phyloP scores from a whole-genome alignment of 2,113 vertebrate genomes.

The Cromileptes altivelis region DNA sequence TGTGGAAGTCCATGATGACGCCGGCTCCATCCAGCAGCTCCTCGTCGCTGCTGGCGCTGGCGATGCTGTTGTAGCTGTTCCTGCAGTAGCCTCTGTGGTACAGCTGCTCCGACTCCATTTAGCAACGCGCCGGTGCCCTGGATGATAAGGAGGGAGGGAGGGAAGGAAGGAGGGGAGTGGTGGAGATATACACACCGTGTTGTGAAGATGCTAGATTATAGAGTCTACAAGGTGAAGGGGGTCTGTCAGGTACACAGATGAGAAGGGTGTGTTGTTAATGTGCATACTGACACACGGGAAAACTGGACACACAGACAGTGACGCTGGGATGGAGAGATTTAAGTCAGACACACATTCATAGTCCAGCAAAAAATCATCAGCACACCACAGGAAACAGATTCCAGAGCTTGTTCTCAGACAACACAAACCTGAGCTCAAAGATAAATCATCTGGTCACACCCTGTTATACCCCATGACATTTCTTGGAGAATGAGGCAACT shows the following conservation, averaged over 20 bases:
- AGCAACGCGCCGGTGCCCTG: conserved; percentile 89
- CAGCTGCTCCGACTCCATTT: conserved; percentile 99
- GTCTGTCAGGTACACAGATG: conserved; percentile 1
- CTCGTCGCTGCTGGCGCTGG: conserved; percentile 98
- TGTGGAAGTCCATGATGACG: conserved; percentile 98
- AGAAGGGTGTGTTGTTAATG: not conserved
- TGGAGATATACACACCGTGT: conserved; percentile 46
- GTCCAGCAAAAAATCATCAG: not conserved
- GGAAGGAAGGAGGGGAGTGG: conserved; percentile 3
- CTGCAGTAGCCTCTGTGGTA: conserved; percentile 96
- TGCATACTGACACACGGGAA: not conserved
- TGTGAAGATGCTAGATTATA: conserved; percentile 44
- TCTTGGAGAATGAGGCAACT: too few relatives aligned
- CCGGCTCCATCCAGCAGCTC: conserved; percentile 97
- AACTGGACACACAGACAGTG: not conserved
- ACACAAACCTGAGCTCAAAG: not conserved
- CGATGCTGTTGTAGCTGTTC: conserved; percentile 99
- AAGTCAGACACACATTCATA: not conserved
- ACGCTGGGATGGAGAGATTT: not conserved
- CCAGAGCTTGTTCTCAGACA: not conserved
- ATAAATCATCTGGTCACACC: not conserved
- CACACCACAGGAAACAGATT: too few relatives aligned
- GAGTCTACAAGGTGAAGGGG: conserved; percentile 25
- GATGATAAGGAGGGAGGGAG: conserved; percentile 31
- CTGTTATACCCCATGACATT: too few relatives aligned